Evolutionary conservation across 2,113 vertebrate genomes (phyloP), one percentile per base, ranked within the genome.

Genomic region (Epinephelus moara): DNA sequence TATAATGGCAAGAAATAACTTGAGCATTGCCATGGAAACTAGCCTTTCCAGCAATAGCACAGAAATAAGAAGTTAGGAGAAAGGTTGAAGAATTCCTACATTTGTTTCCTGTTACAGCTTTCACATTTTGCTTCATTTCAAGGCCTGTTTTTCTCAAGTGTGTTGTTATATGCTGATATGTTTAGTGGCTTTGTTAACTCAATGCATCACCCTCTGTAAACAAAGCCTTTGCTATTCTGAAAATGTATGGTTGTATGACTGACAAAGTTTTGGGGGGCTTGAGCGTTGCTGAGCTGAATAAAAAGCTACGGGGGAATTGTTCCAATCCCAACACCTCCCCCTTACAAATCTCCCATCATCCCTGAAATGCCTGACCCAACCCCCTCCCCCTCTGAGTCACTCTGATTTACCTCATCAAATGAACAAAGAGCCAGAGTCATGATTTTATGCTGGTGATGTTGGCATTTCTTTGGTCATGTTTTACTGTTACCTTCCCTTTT

Each of bases 341-440:
- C 37, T 61, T 25, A 59, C 14, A 70, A 55, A 49, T 25, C 63
- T 27, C 71, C 68, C 18, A 56, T 37, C 53, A 53, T 72, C 63
- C 70, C 75, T 67, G 45, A 78, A 69, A 40, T 19, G 27, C 55
- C 52, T 23, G 19, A 73, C 18, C 72, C 71, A 45, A 70, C 62
- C 70, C 30, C 37, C 70, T 42, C 25, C 57, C 73, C 73, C 50
- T 42, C 49, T 13, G 37, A 88, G 77, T 73, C 60, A 18, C 84
- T 70, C 83, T 90, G 78, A 87, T 94, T 94, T 72, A 90, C 91
- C 93, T 94, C 91, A 90, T 93, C 89, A 87, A 85, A 78, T 73
- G 80, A 85, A 86, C 67, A 50, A 87, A 91, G 75, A 88, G 88
- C 90, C 87, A 77, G 61, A 90, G 82, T 86, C 86, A 87, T 92